Evolutionary conservation across 30 jellyfish, hydroid and myxozoan genomes (phyloP).

Genomic region (Turritopsis dohrnii): DNA sequence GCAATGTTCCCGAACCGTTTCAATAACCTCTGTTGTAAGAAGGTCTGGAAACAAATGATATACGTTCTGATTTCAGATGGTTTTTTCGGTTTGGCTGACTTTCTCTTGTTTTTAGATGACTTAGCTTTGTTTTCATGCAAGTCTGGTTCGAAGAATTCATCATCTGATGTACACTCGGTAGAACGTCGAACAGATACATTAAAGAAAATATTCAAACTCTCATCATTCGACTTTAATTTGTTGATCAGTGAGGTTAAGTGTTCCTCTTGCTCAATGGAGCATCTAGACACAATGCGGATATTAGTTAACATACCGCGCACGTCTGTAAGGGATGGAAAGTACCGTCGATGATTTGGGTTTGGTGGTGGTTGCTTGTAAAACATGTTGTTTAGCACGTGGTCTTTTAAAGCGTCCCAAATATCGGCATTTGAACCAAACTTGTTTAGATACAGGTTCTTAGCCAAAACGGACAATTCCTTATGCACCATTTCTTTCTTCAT

Average conservation of each 20-base stretch:
- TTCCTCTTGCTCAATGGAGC: slow-evolving; percentile 5
- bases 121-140: neutral
- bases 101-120: neutral
- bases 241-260: neutral
- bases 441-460: neutral
- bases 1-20: slow-evolving; percentile 9
- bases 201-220: neutral
- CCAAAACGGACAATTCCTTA: neutral
- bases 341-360: neutral
- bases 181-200: neutral
- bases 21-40: slow-evolving; percentile 13
- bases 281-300: neutral
- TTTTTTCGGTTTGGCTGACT: neutral
- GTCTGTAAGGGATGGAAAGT: neutral
- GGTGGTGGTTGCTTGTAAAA: slow-evolving; percentile 27
- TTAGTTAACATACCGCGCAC: neutral
- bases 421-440: neutral
- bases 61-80: neutral
- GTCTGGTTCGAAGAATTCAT: slow-evolving; percentile 15
- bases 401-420: neutral
- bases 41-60: slow-evolving; percentile 13
- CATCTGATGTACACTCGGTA: neutral
- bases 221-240: neutral
- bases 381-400: neutral
- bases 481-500: neutral